phyloP scores from a whole-genome alignment of 2,888 invertebrate species.

The Teleogryllus oceanicus region DNA sequence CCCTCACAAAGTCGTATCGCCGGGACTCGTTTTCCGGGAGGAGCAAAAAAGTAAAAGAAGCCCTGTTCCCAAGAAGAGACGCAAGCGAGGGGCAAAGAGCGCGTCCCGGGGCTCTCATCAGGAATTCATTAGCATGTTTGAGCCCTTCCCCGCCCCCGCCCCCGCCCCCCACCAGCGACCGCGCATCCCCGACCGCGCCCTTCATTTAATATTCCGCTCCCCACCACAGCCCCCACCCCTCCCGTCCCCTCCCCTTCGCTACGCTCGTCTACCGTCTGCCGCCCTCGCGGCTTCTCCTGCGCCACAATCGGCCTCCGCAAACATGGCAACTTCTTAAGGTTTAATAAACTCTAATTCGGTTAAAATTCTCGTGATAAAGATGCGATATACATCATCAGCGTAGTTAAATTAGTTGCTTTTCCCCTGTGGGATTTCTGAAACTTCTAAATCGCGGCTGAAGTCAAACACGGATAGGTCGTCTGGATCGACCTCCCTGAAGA shows the following conservation, averaged over 20 bases:
- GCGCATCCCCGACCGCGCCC: not conserved
- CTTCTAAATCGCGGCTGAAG: too few species aligned
- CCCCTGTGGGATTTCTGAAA: too few species aligned
- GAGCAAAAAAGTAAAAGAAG: not conserved
- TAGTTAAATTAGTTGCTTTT: too few species aligned
- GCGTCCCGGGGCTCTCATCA: slow-evolving; percentile 6
- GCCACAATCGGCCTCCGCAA: too few species aligned
- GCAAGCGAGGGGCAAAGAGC: not conserved
- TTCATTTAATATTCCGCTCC: not conserved
- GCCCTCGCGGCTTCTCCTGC: too few species aligned
- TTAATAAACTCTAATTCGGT: too few species aligned
- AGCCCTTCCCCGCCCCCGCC: not conserved
- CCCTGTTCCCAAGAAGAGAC: not conserved
- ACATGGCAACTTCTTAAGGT: too few species aligned
- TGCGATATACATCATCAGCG: too few species aligned
- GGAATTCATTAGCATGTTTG: slow-evolving; percentile 18
- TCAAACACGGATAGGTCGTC: too few species aligned
- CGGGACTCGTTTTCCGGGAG: not conserved
- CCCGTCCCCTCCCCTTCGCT: not conserved
- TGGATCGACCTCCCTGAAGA: too few species aligned
- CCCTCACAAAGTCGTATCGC: not conserved
- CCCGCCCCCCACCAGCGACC: not conserved
- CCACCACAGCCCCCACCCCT: not conserved
- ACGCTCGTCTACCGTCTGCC: not conserved
- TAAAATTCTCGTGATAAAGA: too few species aligned